phyloP scores from a whole-genome alignment of 2,113 vertebrate genomes.

The Syrmaticus mikado region DNA sequence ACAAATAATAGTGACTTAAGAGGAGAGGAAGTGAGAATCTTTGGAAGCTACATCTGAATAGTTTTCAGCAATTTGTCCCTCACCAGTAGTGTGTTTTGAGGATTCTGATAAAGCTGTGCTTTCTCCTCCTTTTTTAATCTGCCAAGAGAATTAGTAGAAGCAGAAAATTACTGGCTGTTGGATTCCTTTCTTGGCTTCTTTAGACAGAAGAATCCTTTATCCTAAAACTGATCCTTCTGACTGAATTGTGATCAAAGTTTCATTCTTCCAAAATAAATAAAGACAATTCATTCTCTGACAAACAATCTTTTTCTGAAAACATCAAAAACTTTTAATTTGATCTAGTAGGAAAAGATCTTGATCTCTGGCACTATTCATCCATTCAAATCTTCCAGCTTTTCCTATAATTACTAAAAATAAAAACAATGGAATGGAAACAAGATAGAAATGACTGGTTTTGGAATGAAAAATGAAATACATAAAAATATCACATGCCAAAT shows the following conservation, averaged over 20 bases:
- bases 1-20: background rate
- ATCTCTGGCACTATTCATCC: background rate
- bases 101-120: background rate
- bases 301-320: too few species aligned
- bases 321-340: too few species aligned
- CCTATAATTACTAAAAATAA: background rate
- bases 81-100: background rate
- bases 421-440: background rate
- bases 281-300: too few species aligned
- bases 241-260: too few species aligned
- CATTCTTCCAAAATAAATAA: too few species aligned
- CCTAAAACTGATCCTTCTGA: background rate
- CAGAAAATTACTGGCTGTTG: background rate
- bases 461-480: background rate
- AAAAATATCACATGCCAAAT: background rate
- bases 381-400: background rate
- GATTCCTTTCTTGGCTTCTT: background rate
- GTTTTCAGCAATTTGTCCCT: background rate
- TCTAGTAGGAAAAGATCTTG: too few species aligned
- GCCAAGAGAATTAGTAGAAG: background rate
- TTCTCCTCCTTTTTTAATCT: background rate
- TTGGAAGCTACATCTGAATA: background rate
- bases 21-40: background rate
- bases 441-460: background rate
- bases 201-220: background rate